These are phyloP conservation scores for Mystacides longicornis DNA, from an alignment of 2,888 invertebrate species.

Conservation along the genomic window DNA sequence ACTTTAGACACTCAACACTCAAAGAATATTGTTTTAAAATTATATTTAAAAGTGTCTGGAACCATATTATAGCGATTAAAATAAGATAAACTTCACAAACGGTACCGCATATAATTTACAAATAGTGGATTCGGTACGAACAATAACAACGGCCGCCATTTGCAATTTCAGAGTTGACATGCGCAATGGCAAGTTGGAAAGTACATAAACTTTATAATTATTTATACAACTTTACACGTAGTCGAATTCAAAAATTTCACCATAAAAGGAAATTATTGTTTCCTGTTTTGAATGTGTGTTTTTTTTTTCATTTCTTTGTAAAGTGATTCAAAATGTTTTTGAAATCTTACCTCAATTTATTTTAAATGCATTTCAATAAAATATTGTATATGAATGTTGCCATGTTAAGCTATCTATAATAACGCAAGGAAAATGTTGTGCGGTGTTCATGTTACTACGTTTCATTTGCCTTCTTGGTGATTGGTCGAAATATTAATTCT, in stretches of 20 bases:
- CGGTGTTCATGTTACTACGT: slow-evolving; percentile 6
- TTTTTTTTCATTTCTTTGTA: too few relatives aligned
- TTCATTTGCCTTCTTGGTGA: slow-evolving; percentile 18
- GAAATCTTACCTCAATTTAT: too few relatives aligned
- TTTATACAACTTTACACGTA: slow-evolving; percentile 31
- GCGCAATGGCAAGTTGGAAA: slow-evolving; percentile 44
- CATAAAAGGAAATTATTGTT: neutral
- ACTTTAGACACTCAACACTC: slow-evolving; percentile 45
- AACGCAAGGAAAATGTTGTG: slow-evolving; percentile 16
- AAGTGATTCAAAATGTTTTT: too few relatives aligned
- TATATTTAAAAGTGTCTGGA: slow-evolving; percentile 46
- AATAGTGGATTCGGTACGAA: slow-evolving; percentile 82
- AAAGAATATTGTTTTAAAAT: slow-evolving; percentile 46
- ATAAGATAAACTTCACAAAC: slow-evolving; percentile 55
- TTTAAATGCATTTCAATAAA: too few relatives aligned
- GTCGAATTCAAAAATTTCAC: slow-evolving; percentile 1
- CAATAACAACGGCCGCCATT: slow-evolving; percentile 99
- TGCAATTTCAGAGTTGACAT: slow-evolving; percentile 83
- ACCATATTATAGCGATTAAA: slow-evolving; percentile 48
- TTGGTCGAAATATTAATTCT: slow-evolving; percentile 20
- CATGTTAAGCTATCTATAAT: neutral
- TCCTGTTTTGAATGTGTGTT: neutral
- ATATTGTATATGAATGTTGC: neutral
- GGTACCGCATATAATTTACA: slow-evolving; percentile 61
- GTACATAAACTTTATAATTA: slow-evolving; percentile 13